Conservation (phyloP, 1,140 invertebrate genomes). For the Drosophila ercepeae region DNA sequence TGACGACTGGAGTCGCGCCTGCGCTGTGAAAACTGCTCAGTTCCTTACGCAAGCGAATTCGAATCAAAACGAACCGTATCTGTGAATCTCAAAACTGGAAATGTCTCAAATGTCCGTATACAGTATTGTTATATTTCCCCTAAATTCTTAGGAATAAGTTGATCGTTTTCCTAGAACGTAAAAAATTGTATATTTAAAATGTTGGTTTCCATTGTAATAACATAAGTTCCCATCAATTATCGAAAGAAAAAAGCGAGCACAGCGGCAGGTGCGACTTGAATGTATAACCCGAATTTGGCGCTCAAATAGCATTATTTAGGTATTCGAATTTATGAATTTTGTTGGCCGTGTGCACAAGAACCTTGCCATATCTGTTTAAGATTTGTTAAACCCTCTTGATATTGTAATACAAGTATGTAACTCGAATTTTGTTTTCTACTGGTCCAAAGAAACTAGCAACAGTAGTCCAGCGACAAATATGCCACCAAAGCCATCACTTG, state of each 20-base stretch:
- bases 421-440: conserved; percentile 44
- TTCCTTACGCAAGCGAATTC: conserved; percentile 48
- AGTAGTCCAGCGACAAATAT: conserved; percentile 54
- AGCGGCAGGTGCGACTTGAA: conserved; percentile 47
- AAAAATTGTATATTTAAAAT: not conserved
- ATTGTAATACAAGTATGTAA: conserved; percentile 42
- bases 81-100: conserved; percentile 37
- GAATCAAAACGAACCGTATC: conserved; percentile 36
- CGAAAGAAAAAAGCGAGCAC: not conserved
- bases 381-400: conserved; percentile 38
- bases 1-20: conserved; percentile 46
- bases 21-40: conserved; percentile 42
- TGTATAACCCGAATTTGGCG: conserved; percentile 70
- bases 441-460: conserved; percentile 77
- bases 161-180: not conserved
- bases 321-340: conserved; percentile 69
- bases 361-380: conserved; percentile 76
- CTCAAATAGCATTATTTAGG: conserved; percentile 83
- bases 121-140: conserved; percentile 34
- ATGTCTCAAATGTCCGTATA: conserved; percentile 11
- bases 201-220: not conserved
- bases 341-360: conserved; percentile 59
- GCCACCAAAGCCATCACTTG: conserved; percentile 49
- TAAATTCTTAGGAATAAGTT: conserved; percentile 2
- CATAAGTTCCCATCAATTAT: not conserved